Evolutionary conservation across 2,113 vertebrate species (phyloP).

Genomic region (Clarias macrocephalus): DNA sequence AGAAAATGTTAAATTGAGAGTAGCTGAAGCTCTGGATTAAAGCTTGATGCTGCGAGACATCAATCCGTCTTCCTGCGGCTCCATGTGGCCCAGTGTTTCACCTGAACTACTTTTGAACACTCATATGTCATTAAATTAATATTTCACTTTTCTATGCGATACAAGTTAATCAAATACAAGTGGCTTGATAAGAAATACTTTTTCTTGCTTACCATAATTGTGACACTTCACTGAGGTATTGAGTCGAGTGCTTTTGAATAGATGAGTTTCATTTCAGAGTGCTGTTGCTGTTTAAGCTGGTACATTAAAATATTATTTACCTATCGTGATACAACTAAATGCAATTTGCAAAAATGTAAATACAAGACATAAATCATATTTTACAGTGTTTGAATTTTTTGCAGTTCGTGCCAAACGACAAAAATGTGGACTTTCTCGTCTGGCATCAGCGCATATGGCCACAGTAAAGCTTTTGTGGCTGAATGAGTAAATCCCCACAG

Average conservation of each 20-base stretch:
- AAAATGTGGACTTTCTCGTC: not conserved
- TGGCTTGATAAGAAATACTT: not conserved
- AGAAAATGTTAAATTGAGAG: not conserved
- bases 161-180: not conserved
- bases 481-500: not conserved
- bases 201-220: not conserved
- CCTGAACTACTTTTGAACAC: not conserved
- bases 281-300: not conserved
- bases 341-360: not conserved
- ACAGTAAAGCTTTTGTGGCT: not conserved
- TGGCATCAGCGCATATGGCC: too few species aligned
- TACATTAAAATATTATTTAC: not conserved
- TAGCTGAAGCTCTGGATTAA: not conserved
- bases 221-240: not conserved
- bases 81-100: not conserved
- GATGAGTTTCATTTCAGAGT: not conserved
- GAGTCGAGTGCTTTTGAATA: not conserved
- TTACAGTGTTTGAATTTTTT: not conserved
- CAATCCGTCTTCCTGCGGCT: not conserved
- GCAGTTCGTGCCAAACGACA: not conserved
- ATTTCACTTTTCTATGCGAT: not conserved
- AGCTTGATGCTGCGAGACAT: not conserved
- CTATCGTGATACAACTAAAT: not conserved
- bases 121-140: not conserved
- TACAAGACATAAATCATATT: not conserved